phyloP scores from a whole-genome alignment of 2,888 invertebrate species.

The Melolontha melolontha region DNA sequence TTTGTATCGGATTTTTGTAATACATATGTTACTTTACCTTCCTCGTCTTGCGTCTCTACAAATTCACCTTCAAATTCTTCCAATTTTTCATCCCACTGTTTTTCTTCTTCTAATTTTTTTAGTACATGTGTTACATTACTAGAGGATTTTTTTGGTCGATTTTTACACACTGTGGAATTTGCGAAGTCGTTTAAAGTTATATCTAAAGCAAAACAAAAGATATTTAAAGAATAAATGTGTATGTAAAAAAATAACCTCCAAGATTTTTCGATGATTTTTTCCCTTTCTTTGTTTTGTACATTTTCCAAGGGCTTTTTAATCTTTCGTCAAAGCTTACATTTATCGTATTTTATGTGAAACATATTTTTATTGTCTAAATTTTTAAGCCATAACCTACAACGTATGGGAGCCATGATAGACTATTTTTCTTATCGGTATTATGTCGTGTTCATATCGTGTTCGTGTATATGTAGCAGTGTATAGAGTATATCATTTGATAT shows the following conservation, averaged over 20 bases:
- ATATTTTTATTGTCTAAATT: conserved; percentile 48
- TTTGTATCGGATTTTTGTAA: conserved; percentile 52
- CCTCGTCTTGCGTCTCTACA: conserved; percentile 61
- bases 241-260: conserved; percentile 61
- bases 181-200: conserved; percentile 76
- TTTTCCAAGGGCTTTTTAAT: conserved; percentile 53
- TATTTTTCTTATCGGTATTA: conserved; percentile 39
- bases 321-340: conserved; percentile 57
- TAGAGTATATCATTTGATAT: too few relatives aligned
- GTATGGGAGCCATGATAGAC: conserved; percentile 61
- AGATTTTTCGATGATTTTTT: conserved; percentile 58
- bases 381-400: conserved; percentile 58
- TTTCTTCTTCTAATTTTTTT: conserved; percentile 58
- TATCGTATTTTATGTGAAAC: conserved; percentile 57
- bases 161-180: conserved; percentile 66
- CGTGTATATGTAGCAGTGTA: too few relatives aligned
- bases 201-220: conserved; percentile 65
- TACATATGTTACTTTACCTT: conserved; percentile 58
- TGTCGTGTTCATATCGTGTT: too few relatives aligned
- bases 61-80: conserved; percentile 63
- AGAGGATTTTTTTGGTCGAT: conserved; percentile 59
- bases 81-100: conserved; percentile 69
- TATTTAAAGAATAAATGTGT: neutral
- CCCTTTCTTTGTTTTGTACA: conserved; percentile 61
- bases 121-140: conserved; percentile 57